Evolutionary conservation across 2,113 vertebrate genomes (phyloP).

Genomic region (Xiphorhynchus elegans): DNA sequence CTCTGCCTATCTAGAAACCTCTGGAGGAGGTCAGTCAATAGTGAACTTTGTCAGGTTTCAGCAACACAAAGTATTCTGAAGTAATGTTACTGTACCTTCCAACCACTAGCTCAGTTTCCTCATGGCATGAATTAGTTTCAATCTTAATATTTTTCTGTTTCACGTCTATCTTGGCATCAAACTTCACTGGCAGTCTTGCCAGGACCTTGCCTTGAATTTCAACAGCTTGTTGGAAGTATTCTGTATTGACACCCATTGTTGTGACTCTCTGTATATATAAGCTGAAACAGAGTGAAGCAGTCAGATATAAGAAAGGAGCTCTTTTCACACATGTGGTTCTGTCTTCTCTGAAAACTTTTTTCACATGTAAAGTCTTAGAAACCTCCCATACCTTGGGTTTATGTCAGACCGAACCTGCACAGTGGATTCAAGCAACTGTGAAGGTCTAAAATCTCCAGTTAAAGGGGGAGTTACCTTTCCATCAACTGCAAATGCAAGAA

Average conservation of each 20-base stretch:
- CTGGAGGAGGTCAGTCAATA: not conserved
- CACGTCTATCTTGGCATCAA: conserved; percentile 73
- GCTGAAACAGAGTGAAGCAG: conserved; percentile 55
- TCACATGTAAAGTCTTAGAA: not conserved
- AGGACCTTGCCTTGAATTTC: conserved; percentile 71
- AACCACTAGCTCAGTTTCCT: conserved; percentile 71
- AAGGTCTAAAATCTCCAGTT: conserved; percentile 31
- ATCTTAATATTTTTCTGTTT: conserved; percentile 77
- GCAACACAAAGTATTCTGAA: not conserved
- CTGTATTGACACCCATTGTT: conserved; percentile 83
- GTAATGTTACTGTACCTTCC: conserved; percentile 50
- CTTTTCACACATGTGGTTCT: not conserved
- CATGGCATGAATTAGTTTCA: conserved; percentile 68
- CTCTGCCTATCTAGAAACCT: not conserved
- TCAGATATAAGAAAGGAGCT: not conserved
- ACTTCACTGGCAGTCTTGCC: conserved; percentile 64
- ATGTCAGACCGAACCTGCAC: conserved; percentile 44
- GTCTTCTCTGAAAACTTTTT: not conserved
- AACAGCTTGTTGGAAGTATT: conserved; percentile 76
- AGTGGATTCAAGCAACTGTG: conserved; percentile 48
- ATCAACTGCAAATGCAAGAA: conserved; percentile 46
- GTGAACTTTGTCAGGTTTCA: not conserved
- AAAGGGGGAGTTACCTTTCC: conserved; percentile 31
- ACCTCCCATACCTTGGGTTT: conserved; percentile 39
- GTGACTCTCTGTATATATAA: conserved; percentile 68